Evolutionary conservation across 1,140 invertebrate genomes (phyloP).

Genomic region (Conus betulinus): DNA sequence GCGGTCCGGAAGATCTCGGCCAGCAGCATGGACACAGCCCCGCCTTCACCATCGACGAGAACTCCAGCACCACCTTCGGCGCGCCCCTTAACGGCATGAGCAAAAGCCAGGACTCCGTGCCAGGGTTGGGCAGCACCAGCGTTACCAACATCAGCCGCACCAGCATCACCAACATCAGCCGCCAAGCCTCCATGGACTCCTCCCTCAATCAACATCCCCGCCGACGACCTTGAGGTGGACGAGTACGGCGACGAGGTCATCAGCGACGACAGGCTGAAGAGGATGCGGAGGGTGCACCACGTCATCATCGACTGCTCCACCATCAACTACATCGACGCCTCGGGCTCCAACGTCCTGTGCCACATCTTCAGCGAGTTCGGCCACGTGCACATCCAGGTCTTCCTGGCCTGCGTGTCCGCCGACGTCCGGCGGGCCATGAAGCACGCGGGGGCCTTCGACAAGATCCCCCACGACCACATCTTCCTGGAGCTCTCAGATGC

Average conservation of each 20-base stretch:
- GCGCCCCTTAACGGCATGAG: background rate
- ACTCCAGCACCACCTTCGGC: conserved; percentile 8
- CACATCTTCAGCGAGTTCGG: conserved; percentile 69
- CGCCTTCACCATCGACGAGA: conserved; percentile 49
- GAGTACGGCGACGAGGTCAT: conserved; percentile 65
- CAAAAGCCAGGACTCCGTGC: conserved; percentile 5
- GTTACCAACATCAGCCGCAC: no score
- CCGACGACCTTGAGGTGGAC: conserved; percentile 64
- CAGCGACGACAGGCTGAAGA: conserved; percentile 62
- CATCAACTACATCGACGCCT: conserved; percentile 75
- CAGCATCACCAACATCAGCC: background rate
- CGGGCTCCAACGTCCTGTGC: conserved; percentile 73
- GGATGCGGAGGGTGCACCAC: conserved; percentile 67
- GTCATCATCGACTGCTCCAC: conserved; percentile 74
- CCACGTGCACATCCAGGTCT: conserved; percentile 68
- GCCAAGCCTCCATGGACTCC: conserved; percentile 32
- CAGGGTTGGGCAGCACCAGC: background rate
- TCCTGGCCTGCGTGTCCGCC: conserved; percentile 60
- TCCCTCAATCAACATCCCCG: conserved; percentile 45
- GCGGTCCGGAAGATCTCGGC: conserved; percentile 43
- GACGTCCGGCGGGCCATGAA: conserved; percentile 62
- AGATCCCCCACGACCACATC: conserved; percentile 60
- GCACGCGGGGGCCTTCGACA: conserved; percentile 64
- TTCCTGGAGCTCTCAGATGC: conserved; percentile 68
- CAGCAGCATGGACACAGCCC: conserved; percentile 53